phyloP scores from a whole-genome alignment of 2,888 invertebrate species.

The Halictus ligatus region DNA sequence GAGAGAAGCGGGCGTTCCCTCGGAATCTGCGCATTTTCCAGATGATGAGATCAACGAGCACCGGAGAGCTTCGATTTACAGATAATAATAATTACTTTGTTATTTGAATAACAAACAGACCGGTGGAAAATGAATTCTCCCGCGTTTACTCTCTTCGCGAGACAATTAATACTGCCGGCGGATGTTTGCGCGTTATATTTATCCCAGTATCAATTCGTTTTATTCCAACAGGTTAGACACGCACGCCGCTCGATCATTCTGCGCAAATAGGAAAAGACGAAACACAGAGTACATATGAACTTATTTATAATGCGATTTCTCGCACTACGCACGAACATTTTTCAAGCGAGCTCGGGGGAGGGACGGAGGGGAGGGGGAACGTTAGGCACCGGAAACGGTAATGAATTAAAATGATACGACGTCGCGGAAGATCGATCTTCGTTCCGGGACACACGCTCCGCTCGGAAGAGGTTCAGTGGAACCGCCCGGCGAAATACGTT shows the following conservation, averaged over 20 bases:
- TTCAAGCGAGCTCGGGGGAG: not conserved
- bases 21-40: not conserved
- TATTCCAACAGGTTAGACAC: not conserved
- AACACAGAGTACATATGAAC: not conserved
- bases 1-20: not conserved
- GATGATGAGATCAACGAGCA: not conserved
- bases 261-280: not conserved
- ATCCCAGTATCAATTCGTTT: not conserved
- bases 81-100: not conserved
- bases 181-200: not conserved
- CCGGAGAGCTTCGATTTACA: not conserved
- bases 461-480: not conserved
- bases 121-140: not conserved
- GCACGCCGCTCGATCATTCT: not conserved
- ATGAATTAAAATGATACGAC: not conserved
- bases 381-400: not conserved
- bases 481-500: constrained; percentile 23
- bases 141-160: not conserved
- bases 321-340: not conserved
- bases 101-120: not conserved
- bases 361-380: not conserved
- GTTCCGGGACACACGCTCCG: not conserved
- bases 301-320: constrained; percentile 2
- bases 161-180: not conserved
- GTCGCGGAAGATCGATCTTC: constrained; percentile 12